Conservation (phyloP, 2,888 invertebrate genomes). For the Ornithoptera priamus region DNA sequence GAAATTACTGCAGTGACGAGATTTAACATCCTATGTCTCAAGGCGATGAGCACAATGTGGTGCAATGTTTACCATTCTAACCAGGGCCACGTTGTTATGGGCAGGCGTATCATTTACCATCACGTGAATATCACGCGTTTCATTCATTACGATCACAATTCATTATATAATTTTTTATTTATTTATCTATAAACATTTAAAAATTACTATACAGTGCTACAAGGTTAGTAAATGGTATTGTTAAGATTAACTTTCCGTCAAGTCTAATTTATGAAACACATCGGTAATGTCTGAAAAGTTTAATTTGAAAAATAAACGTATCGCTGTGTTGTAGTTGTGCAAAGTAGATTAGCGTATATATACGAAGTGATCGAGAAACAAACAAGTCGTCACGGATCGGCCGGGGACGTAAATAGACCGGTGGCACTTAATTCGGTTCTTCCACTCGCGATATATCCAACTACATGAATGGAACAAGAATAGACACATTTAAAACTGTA, state of each 20-base stretch:
- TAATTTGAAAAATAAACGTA: slow-evolving; percentile 38
- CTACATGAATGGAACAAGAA: slow-evolving; percentile 56
- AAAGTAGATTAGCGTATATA: slow-evolving; percentile 48
- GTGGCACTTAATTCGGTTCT: slow-evolving; percentile 44
- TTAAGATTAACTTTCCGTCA: neutral
- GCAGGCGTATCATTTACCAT: too few species aligned
- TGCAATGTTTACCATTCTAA: too few species aligned
- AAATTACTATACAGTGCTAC: neutral
- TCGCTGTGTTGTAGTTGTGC: slow-evolving; percentile 40
- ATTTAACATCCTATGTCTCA: too few species aligned
- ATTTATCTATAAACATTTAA: too few species aligned
- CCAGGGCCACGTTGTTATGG: too few species aligned
- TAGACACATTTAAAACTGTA: slow-evolving; percentile 52
- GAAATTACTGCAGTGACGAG: too few species aligned
- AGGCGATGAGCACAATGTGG: too few species aligned
- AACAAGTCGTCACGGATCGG: slow-evolving; percentile 51
- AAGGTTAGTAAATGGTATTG: neutral
- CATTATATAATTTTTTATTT: too few species aligned
- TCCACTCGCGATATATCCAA: slow-evolving; percentile 39
- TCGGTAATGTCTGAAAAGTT: slow-evolving; percentile 21
- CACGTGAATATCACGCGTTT: too few species aligned
- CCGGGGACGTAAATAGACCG: slow-evolving; percentile 54
- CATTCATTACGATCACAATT: too few species aligned
- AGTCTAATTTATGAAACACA: slow-evolving; percentile 2
- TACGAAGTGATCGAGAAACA: slow-evolving; percentile 49